These are phyloP conservation scores for Eurytoma californica DNA, from an alignment of 2,888 invertebrate species.

Conservation along the genomic window DNA sequence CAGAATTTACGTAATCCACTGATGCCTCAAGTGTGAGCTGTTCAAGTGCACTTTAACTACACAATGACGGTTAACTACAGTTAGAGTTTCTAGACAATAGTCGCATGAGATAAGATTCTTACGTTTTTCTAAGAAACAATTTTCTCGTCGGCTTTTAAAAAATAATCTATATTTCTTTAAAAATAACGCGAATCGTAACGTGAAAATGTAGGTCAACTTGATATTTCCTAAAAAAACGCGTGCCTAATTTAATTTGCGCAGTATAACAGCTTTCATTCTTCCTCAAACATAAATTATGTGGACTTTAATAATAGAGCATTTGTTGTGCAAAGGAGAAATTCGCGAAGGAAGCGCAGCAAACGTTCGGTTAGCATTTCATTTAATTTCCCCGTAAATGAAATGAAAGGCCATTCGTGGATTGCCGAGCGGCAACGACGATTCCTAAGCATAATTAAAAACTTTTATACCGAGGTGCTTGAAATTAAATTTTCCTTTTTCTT, in stretches of 20 bases:
- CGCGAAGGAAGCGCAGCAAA: not conserved
- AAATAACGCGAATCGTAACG: too few relatives aligned
- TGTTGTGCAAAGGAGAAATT: too few relatives aligned
- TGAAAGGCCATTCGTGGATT: not conserved
- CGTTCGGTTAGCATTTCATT: slow-evolving; percentile 23
- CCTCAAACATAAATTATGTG: too few relatives aligned
- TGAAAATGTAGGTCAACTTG: too few relatives aligned
- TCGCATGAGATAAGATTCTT: too few relatives aligned
- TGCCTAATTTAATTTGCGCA: not conserved
- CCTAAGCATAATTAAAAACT: slow-evolving; percentile 27
- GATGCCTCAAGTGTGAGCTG: slow-evolving; percentile 10
- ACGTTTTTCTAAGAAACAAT: too few relatives aligned
- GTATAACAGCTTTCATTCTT: too few relatives aligned
- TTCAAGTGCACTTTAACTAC: slow-evolving; percentile 16
- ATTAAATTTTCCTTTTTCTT: slow-evolving; percentile 4
- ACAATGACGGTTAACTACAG: slow-evolving; percentile 19
- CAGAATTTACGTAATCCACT: slow-evolving; percentile 22
- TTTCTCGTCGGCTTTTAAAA: too few relatives aligned
- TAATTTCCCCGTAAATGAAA: slow-evolving; percentile 13
- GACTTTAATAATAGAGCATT: too few relatives aligned
- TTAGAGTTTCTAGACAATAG: too few relatives aligned
- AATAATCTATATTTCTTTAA: too few relatives aligned
- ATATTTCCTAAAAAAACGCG: too few relatives aligned
- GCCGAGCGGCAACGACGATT: not conserved
- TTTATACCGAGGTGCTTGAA: slow-evolving; percentile 5